Evolutionary conservation across 2,797 vertebrate genomes (phyloP), one percentile per base, ranked within the genome.

Genomic region (Sphaeramia orbicularis): DNA sequence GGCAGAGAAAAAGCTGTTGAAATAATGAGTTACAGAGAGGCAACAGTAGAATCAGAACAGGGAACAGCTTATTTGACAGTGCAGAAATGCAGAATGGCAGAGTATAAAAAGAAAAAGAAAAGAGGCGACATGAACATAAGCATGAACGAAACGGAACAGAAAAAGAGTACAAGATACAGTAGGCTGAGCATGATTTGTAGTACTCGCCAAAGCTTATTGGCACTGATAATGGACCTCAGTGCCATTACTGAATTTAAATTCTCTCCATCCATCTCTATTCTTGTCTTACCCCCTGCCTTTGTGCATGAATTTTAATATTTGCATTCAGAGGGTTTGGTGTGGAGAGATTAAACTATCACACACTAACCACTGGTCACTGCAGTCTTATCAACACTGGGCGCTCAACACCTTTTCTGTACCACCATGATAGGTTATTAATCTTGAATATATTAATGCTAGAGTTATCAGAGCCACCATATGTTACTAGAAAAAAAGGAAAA

Each of bases 271-370:
- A 13, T 74, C 51, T 59, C 42, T 45, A 21, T 47, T 75, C 13
- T 59, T 45, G 27, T 45, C 44, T 57, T 44, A 50, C 15, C 51
- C 62, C 57, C 74, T 38, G 68, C 56, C 16, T 7, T 49, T 5
- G 43, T 21, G 19, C 58, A 61, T 79, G 59, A 75, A 72, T 81
- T 80, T 81, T 30, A 76, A 85, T 73, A 65, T 62, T 42, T 54
- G n/a, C 12, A 0, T 55, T 68, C 49, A 51, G 12, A 65, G 51
- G 1, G 19, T 61, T 54, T 66, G 38, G 14, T 0, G 18, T 10
- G 45, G 41, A 41, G 11, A 19, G 71, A 62, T 64, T 32, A 0
- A 27, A 51, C 35, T 49, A 37, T 71, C 50, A 66, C 48, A 37
- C 40, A 56, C 30, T 14, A 62, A 76, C 63, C 53, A 36, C 56